These are phyloP conservation scores for Argyresthia goedartella DNA, from an alignment of 2,888 invertebrate genomes.

Conservation along the genomic window DNA sequence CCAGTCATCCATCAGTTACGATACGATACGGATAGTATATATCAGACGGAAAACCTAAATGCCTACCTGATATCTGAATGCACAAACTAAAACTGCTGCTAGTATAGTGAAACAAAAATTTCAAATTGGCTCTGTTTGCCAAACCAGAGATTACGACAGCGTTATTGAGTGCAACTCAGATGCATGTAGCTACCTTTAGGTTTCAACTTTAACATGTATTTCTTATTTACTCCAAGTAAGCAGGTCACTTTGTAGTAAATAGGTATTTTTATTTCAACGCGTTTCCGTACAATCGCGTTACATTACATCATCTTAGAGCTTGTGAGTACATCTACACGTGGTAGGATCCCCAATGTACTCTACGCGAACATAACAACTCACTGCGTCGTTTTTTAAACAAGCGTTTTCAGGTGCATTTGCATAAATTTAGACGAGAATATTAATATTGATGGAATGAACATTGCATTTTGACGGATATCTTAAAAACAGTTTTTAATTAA, in stretches of 20 bases:
- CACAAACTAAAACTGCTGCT: not conserved
- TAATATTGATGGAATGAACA: too few species aligned
- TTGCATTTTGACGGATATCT: too few species aligned
- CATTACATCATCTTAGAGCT: not conserved
- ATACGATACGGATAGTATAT: too few species aligned
- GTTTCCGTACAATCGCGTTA: not conserved
- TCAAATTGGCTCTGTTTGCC: not conserved
- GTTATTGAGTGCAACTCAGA: too few species aligned
- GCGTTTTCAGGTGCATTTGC: not conserved
- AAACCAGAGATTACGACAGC: not conserved
- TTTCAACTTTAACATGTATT: too few species aligned
- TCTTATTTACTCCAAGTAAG: too few species aligned
- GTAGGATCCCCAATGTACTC: not conserved
- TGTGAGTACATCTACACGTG: slow-evolving; percentile 3
- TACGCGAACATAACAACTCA: not conserved
- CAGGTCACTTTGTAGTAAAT: not conserved
- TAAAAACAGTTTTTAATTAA: not conserved
- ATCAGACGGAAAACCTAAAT: too few species aligned
- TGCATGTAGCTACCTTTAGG: too few species aligned
- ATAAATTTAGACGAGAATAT: too few species aligned
- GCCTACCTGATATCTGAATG: too few species aligned
- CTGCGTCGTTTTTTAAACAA: slow-evolving; percentile 1
- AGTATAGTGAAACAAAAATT: not conserved
- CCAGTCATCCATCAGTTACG: too few species aligned
- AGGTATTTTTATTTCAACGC: not conserved